phyloP scores from a whole-genome alignment of 2,113 vertebrate species.

The Mixornis gularis region DNA sequence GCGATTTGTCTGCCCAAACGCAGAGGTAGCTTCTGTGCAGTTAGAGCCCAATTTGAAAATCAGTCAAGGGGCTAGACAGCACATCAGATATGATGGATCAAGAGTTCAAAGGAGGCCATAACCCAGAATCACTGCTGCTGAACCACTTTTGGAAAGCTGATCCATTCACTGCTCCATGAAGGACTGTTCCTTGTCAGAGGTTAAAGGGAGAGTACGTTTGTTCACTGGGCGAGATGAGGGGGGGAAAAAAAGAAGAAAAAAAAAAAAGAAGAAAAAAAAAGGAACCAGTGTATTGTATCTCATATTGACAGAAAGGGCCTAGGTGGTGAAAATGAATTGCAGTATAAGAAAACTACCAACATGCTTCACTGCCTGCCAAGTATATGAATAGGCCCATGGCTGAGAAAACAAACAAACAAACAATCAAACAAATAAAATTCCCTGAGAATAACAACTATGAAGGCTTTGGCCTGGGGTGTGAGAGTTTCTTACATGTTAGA shows the following conservation, averaged over 20 bases:
- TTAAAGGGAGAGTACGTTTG: background rate
- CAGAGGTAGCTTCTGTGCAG: background rate
- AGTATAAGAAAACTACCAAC: background rate
- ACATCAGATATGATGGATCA: constrained; percentile 1
- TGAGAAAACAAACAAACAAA: background rate
- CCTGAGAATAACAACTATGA: background rate
- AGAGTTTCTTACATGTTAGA: background rate
- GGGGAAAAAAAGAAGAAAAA: too few species aligned
- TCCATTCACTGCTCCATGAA: background rate
- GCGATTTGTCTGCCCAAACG: background rate
- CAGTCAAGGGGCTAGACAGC: background rate
- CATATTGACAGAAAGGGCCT: background rate
- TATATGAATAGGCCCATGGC: background rate
- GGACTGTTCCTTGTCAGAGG: background rate
- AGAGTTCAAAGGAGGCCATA: background rate
- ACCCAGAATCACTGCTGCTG: background rate
- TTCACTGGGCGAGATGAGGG: background rate
- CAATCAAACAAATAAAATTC: background rate
- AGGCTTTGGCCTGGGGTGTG: background rate
- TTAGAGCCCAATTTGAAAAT: background rate
- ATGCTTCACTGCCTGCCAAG: background rate
- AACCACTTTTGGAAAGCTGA: background rate
- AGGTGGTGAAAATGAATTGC: background rate
- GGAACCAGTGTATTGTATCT: background rate
- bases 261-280: too few species aligned